Evolutionary conservation across 2,113 vertebrate species (phyloP), one percentile per base, ranked within the genome.

Genomic region (Galeopterus variegatus): DNA sequence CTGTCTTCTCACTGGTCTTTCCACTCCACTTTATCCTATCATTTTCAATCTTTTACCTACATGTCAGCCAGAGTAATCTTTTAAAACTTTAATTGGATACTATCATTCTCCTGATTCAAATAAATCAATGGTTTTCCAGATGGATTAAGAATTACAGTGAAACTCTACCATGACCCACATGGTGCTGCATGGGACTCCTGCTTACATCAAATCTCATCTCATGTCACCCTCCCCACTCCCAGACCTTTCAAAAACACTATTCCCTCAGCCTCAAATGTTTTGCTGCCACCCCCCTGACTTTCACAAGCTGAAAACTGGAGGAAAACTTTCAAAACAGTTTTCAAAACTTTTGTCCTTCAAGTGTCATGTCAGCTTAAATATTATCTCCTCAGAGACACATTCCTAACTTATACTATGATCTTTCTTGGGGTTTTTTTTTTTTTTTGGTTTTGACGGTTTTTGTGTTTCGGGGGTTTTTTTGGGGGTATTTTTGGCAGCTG

Each of bases 21-120:
- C 65, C 45, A 87, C 28, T 58, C 41, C 18, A 8, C 41, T 72
- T 26, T 56, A 70, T 73, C 14, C 64, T 52, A 5, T 76, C 41
- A 45, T 41, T 75, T 85, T 54, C 28, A 81, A 12, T 28, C 52
- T 87, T 93, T 50, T 75, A 81, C 86, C 26, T 36, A 76, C 5
- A 13, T 1, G 9, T 8, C 28, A 77, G 33, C 19, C 73, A 73
- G 5, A 72, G 60, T 52, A 60, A 88, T 67, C 19, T 41, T 60
- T 80, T 76, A 81, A 84, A 96, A 67, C 41, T 82, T 80, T 67
- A 75, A 90, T 4, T 76, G 50, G 28, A 94, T 81, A 36, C 19
- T 48, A n/a, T 81, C 7, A 45, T 69, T 93, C 56, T 17, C 87
- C 31, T 75, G 36, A 23, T 87, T 90, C 64, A 87, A 80, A 88